Percentiles rank a stretch among this genome's conserved stretches.
These are phyloP conservation scores for Rhodophaea formosa DNA, from an alignment of 2,888 invertebrate species.

Conservation along the genomic window DNA sequence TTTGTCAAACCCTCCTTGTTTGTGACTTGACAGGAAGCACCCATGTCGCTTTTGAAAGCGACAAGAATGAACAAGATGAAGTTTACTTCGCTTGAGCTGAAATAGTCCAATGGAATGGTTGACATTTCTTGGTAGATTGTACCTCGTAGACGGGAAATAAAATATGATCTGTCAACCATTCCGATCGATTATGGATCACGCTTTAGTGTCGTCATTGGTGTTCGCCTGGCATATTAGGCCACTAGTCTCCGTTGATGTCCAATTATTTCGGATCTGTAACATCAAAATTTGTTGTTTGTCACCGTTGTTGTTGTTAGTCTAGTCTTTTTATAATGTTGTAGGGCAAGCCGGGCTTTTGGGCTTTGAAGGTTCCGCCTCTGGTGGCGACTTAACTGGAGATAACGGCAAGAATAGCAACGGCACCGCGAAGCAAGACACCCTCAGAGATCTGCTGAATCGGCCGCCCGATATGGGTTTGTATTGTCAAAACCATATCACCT, in stretches of 20 bases:
- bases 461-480: slow-evolving; percentile 37
- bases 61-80: not conserved
- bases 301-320: not conserved
- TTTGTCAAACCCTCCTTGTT: too few relatives aligned
- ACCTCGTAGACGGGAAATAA: too few relatives aligned
- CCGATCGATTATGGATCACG: not conserved
- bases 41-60: too few relatives aligned
- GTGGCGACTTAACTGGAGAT: slow-evolving; percentile 75
- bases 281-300: not conserved
- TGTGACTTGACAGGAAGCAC: too few relatives aligned
- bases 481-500: not conserved
- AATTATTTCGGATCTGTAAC: not conserved
- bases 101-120: not conserved
- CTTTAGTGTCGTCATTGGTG: not conserved
- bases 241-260: not conserved
- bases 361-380: slow-evolving; percentile 52
- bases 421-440: slow-evolving; percentile 74
- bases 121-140: not conserved
- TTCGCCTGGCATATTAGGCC: not conserved
- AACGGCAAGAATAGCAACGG: slow-evolving; percentile 41
- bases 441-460: slow-evolving; percentile 66
- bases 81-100: not conserved
- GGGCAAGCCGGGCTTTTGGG: not conserved
- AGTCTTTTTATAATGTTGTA: not conserved
- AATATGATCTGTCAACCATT: not conserved